phyloP scores from a whole-genome alignment of 1,140 invertebrate genomes.

The Augochlora pura region DNA sequence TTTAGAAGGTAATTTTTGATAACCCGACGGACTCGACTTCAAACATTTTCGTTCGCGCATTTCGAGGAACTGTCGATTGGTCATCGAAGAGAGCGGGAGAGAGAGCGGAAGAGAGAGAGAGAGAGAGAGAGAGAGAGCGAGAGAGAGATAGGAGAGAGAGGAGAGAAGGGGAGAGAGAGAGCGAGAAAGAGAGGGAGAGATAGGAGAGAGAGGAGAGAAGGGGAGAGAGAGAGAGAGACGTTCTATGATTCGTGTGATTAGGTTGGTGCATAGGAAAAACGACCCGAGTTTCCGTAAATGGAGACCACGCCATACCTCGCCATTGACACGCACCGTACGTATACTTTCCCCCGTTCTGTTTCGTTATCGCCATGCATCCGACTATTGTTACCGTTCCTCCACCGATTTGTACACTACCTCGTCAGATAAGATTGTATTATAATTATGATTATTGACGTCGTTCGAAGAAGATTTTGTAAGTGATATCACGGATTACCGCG shows the following conservation, averaged over 20 bases:
- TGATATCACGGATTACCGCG: not conserved
- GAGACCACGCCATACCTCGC: not conserved
- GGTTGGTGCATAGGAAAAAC: not conserved
- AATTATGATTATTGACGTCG: not conserved
- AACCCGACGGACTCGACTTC: not conserved
- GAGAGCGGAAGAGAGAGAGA: too few relatives aligned
- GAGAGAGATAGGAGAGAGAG: too few relatives aligned
- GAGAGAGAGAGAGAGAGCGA: too few relatives aligned
- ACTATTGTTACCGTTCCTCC: constrained; percentile 3
- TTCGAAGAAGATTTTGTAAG: not conserved
- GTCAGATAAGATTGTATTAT: not conserved
- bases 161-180: too few relatives aligned
- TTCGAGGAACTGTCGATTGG: too few relatives aligned
- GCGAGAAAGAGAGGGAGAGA: too few relatives aligned
- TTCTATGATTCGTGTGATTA: not conserved
- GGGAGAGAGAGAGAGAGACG: too few relatives aligned
- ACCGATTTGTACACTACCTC: constrained; percentile 1
- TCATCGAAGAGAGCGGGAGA: too few relatives aligned
- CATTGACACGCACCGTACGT: not conserved
- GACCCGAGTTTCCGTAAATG: too few relatives aligned
- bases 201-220: too few relatives aligned
- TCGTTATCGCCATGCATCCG: not conserved
- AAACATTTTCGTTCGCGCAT: not conserved
- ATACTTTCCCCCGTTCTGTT: not conserved
- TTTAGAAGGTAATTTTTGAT: constrained; percentile 5